Conservation (phyloP, 2,113 vertebrate genomes). For the Camelus dromedarius region DNA sequence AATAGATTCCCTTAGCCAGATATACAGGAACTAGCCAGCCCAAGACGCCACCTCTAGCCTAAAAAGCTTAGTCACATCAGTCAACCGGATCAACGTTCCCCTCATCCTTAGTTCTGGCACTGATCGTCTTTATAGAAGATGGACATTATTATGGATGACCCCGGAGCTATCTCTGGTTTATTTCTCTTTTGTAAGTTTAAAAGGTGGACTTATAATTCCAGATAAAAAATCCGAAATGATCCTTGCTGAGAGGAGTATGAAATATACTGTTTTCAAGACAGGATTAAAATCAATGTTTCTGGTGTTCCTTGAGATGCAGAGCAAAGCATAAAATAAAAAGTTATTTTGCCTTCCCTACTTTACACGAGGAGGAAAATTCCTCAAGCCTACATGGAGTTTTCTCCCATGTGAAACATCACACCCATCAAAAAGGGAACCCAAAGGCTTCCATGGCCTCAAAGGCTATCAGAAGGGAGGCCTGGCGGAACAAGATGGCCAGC, state of each 20-base stretch:
- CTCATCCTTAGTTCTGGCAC: background rate
- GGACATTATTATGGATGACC: background rate
- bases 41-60: background rate
- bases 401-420: background rate
- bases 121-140: background rate
- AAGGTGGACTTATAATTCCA: background rate
- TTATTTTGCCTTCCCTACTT: background rate
- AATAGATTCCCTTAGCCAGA: background rate
- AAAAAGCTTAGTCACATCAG: background rate
- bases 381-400: background rate
- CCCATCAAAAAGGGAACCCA: background rate
- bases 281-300: background rate
- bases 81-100: background rate
- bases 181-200: background rate
- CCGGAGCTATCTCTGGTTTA: background rate
- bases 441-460: background rate
- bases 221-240: slow-evolving; percentile 17
- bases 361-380: background rate
- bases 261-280: slow-evolving; percentile 17
- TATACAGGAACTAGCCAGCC: background rate
- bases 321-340: background rate
- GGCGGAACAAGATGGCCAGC: background rate
- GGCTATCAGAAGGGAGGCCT: background rate
- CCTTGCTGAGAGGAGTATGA: background rate
- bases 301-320: background rate